Percentiles rank a stretch among this genome's conserved stretches.
Evolutionary conservation across 2,797 vertebrate species (phyloP).

Genomic region (Rallus crepitans): DNA sequence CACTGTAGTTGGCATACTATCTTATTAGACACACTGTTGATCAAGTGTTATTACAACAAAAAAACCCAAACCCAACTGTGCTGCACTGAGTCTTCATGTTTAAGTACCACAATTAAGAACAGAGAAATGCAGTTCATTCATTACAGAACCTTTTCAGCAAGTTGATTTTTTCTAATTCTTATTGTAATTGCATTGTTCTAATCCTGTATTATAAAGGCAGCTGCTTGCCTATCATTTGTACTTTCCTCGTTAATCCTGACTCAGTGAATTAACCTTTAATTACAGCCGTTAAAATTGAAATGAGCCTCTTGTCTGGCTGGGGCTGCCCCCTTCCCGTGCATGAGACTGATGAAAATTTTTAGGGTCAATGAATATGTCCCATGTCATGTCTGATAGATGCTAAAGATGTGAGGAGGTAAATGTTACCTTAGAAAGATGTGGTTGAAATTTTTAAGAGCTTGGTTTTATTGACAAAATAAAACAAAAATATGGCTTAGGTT

Average conservation of each 20-base stretch:
- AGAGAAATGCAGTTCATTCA: slow-evolving; percentile 78
- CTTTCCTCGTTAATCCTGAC: slow-evolving; percentile 97
- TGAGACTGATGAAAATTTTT: slow-evolving; percentile 85
- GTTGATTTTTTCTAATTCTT: slow-evolving; percentile 89
- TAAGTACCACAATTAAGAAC: slow-evolving; percentile 71
- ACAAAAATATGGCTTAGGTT: slow-evolving; percentile 2
- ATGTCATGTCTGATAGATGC: slow-evolving; percentile 89
- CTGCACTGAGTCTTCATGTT: slow-evolving; percentile 43
- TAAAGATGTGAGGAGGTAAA: slow-evolving; percentile 85
- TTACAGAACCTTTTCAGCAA: slow-evolving; percentile 79
- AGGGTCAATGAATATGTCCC: slow-evolving; percentile 89
- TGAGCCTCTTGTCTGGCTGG: slow-evolving; percentile 85
- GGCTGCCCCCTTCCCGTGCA: slow-evolving; percentile 78
- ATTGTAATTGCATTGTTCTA: slow-evolving; percentile 93
- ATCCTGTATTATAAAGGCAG: slow-evolving; percentile 92
- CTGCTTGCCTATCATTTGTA: slow-evolving; percentile 95
- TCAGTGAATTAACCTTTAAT: slow-evolving; percentile 99
- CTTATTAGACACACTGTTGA: slow-evolving; percentile 28
- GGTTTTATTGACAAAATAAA: slow-evolving; percentile 70
- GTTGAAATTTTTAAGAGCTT: slow-evolving; percentile 79
- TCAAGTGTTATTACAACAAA: slow-evolving; percentile 20
- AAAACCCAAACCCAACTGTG: background rate
- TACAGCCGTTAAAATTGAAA: slow-evolving; percentile 93
- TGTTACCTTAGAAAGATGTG: slow-evolving; percentile 83
- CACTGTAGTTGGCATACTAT: slow-evolving; percentile 12